Evolutionary conservation across 2,888 invertebrate genomes (phyloP).

Genomic region (Rhagium mordax): DNA sequence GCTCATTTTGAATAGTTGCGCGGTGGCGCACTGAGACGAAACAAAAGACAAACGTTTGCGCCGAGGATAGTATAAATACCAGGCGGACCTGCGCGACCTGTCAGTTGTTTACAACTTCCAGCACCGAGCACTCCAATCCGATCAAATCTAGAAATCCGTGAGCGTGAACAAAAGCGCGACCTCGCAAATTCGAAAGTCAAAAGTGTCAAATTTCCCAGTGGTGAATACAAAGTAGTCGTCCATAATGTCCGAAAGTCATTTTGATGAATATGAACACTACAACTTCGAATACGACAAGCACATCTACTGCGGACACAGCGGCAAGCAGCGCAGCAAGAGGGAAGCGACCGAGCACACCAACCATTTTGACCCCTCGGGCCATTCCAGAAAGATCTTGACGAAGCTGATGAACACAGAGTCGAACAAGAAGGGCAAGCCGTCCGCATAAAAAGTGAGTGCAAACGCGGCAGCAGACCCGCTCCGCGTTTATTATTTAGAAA

Average conservation of each 20-base stretch:
- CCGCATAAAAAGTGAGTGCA: conserved; percentile 18
- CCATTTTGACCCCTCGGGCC: conserved; percentile 92
- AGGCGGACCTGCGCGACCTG: not conserved
- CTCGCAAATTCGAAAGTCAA: conserved; percentile 28
- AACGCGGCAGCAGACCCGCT: conserved; percentile 2
- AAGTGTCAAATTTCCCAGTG: conserved; percentile 27
- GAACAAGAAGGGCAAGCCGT: conserved; percentile 76
- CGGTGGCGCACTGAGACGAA: not conserved
- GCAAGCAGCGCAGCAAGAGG: conserved; percentile 92
- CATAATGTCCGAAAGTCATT: conserved; percentile 87
- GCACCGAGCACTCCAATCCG: too few species aligned
- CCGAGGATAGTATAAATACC: not conserved
- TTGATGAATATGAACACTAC: conserved; percentile 95
- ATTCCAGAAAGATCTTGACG: conserved; percentile 91
- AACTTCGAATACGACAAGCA: conserved; percentile 95
- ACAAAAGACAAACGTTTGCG: not conserved
- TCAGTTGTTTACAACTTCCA: not conserved
- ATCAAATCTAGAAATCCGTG: not conserved
- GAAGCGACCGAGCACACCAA: conserved; percentile 92
- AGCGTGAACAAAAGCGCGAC: not conserved
- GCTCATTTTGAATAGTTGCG: too few species aligned
- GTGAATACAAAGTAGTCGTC: conserved; percentile 8
- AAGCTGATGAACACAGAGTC: conserved; percentile 89
- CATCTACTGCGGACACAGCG: conserved; percentile 88
- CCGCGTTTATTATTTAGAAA: conserved; percentile 18